Percentiles rank a stretch among this genome's conserved stretches.
These are phyloP conservation scores for Fregata magnificens DNA, from an alignment of 2,113 vertebrate genomes.

Conservation along the genomic window DNA sequence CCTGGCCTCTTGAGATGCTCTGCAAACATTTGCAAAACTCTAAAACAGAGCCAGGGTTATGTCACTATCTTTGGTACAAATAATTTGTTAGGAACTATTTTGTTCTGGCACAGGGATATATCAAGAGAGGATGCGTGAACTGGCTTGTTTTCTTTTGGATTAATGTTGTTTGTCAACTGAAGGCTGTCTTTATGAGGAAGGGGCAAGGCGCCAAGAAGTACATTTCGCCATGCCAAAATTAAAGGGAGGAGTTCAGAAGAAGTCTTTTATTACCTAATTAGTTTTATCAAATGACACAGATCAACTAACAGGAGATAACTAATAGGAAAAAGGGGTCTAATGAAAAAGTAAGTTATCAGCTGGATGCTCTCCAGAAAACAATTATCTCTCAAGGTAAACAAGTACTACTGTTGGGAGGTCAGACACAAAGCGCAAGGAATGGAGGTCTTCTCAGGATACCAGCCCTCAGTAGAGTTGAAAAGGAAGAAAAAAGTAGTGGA, in stretches of 20 bases:
- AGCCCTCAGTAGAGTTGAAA: not conserved
- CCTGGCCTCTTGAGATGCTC: slow-evolving; percentile 36
- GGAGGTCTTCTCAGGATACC: slow-evolving; percentile 32
- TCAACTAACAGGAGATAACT: slow-evolving; percentile 51
- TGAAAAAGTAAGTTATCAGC: slow-evolving; percentile 47
- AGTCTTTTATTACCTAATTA: slow-evolving; percentile 59
- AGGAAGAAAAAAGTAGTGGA: not conserved
- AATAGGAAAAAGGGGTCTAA: slow-evolving; percentile 41
- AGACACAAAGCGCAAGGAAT: not conserved
- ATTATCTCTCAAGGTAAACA: slow-evolving; percentile 53
- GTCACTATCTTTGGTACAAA: slow-evolving; percentile 55
- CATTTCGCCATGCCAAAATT: slow-evolving; percentile 44
- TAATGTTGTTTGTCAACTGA: slow-evolving; percentile 50
- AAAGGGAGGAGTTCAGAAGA: slow-evolving; percentile 54
- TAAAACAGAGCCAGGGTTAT: slow-evolving; percentile 40
- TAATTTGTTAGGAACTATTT: slow-evolving; percentile 55
- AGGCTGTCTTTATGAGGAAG: slow-evolving; percentile 32
- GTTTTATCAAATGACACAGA: slow-evolving; percentile 62
- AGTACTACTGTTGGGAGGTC: slow-evolving; percentile 24
- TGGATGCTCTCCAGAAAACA: slow-evolving; percentile 48
- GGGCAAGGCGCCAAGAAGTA: slow-evolving; percentile 6
- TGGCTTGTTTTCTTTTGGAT: slow-evolving; percentile 47
- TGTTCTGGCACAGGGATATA: slow-evolving; percentile 42
- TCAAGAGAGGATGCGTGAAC: slow-evolving; percentile 25
- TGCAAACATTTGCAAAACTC: slow-evolving; percentile 56